phyloP scores from a whole-genome alignment of 2,113 vertebrate species.

The Actenoides lindsayi region DNA sequence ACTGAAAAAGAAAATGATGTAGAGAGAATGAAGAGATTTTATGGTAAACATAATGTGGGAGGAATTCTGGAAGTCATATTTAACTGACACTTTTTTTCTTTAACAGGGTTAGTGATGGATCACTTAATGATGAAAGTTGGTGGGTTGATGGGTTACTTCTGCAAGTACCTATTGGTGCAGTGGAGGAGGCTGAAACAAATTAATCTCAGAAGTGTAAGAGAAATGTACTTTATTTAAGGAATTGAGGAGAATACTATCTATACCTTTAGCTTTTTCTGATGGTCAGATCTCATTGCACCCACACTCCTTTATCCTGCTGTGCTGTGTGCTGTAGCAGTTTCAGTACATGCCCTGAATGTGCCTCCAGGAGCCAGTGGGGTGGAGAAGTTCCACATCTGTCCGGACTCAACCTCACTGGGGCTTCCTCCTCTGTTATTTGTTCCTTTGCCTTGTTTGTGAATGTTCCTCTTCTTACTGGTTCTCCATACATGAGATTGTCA shows the following conservation, averaged over 20 bases:
- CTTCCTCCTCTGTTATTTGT: not conserved
- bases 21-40: not conserved
- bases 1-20: not conserved
- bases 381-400: not conserved
- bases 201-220: not conserved
- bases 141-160: not conserved
- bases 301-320: not conserved
- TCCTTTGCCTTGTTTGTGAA: not conserved
- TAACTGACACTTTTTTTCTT: not conserved
- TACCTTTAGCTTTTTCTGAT: not conserved
- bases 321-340: not conserved
- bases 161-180: not conserved
- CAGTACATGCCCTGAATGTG: fast-evolving
- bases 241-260: not conserved
- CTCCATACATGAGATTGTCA: not conserved
- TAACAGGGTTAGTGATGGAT: not conserved
- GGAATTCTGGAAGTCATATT: not conserved
- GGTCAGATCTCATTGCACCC: not conserved
- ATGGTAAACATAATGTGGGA: not conserved
- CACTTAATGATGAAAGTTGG: not conserved
- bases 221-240: not conserved
- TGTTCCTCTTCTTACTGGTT: not conserved
- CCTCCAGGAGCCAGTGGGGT: not conserved
- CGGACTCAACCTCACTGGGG: not conserved
- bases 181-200: not conserved